Base-by-base conservation (phyloP, 2,888 invertebrate genomes). In the Bruchidius siliquastri region DNA sequence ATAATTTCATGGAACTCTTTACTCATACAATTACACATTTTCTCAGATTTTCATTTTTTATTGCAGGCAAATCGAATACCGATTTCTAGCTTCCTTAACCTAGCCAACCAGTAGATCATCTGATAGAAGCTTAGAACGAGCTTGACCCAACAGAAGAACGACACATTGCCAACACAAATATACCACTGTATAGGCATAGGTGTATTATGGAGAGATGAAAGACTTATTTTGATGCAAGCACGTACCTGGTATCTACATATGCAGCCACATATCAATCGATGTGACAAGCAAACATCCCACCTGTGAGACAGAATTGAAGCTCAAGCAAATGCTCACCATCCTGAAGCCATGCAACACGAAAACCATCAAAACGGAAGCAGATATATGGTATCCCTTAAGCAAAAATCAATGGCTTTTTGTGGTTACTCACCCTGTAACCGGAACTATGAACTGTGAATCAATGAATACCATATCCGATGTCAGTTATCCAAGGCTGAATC, bases 221-320 rank as follows among this genome's bases (percentile, higher is more conserved):
- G 8, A 26, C 26, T 4, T 26, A 4, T 26, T 8, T 2, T 4
- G 74, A 75, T 70, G 66, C 75, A 18, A 49, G 71, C 30, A 69
- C 49, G 18, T 76, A 21, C 66, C 49, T 8, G 21, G 22, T 21
- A 49, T 32, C 22, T 72, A 70, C 71, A 68, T 72, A 22, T 72
- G 76, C 68, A 68, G 21, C 20, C 20, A 74, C 20, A n/a, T 69
- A 22, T 32, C 70, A n/a, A 49, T 72, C 18, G 67, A 75, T 18
- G n/a, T 66, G 10, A 30, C 70, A 20, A 22, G 72, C 6, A 71
- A 76, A 72, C 71, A 71, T 30, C 74, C 75, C 0, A 69, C 71
- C 20, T 76, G 76, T 26, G 75, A 76, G 72, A 71, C 69, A n/a
- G 22, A 21, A 68, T 68, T 76, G 21, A 72, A 71, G 21, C 69